phyloP scores from a whole-genome alignment of 2,888 invertebrate genomes.

The Tineola bisselliella region DNA sequence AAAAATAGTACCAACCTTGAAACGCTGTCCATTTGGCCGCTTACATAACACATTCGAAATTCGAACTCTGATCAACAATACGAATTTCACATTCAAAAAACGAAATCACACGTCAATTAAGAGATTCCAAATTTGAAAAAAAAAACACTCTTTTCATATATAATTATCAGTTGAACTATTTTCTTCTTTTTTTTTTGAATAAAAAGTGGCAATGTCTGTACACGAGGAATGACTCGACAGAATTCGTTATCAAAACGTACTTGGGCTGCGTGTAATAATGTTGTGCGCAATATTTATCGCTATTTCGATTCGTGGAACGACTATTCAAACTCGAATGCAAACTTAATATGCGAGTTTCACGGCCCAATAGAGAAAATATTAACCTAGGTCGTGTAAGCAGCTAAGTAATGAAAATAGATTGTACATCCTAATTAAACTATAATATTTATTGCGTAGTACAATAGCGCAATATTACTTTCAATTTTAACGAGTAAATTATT shows the following conservation, averaged over 20 bases:
- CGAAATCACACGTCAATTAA: background rate
- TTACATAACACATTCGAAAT: background rate
- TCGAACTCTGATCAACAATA: background rate
- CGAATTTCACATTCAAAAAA: background rate
- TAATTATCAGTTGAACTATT: background rate
- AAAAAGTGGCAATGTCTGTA: background rate
- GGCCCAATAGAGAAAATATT: background rate
- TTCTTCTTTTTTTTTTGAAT: background rate
- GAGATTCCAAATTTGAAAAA: background rate
- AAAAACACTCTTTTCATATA: background rate
- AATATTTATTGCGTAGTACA: no score
- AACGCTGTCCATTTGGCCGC: background rate
- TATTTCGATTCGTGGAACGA: background rate
- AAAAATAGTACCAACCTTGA: constrained; percentile 3
- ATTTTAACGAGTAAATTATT: no score
- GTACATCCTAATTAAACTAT: no score
- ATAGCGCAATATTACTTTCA: no score
- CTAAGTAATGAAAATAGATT: no score
- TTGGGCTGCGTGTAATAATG: background rate
- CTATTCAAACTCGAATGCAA: background rate
- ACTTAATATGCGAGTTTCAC: background rate
- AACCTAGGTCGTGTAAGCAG: background rate
- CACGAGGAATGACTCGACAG: background rate
- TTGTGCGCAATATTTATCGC: constrained; percentile 6
- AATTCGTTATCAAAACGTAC: constrained; percentile 5